Base-by-base conservation (phyloP, 2,113 vertebrate genomes). In the Amphilophus citrinellus region DNA sequence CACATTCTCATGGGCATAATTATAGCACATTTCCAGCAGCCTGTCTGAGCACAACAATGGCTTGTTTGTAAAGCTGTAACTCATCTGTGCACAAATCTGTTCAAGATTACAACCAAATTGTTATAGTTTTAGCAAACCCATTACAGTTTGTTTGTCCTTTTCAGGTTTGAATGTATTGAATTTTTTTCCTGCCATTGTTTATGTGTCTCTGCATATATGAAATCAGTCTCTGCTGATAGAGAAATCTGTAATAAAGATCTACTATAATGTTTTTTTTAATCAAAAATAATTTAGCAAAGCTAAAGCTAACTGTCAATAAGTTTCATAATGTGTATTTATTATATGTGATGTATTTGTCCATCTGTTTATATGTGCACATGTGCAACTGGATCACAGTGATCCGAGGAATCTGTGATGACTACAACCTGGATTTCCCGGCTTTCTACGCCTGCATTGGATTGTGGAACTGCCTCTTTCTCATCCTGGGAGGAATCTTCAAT, bases 361-460 rank as follows among this genome's bases (percentile, higher is more conserved):
- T 57, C 17, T 79, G n/a, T 83, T 68, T 77, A 44, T 83, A 24
- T 71, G 14, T 85, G 32, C 47, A 4, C 17, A 3, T n/a, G 20
- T 78, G 79, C 60, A 6, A 44, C 57, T 39, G 39, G n/a, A 47
- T 22, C 56, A 4, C 95, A 99, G 98, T 99, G 86, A 99, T 99
- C 89, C 95, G 94, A 76, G 97, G 96, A 50, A 98, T 99, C 94
- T 99, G 98, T 82, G 97, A 98, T 1, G 98, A 99, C 94, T 99
- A 99, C 91, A 90, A 97, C 27, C 93, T 99, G 93, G 96, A 99
- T 91, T 99, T 99, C 90, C 95, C 94, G 4, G 97, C 98, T 53
- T 99, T 99, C 95, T 99, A 99, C 7, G 98, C 98, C 6, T 99
- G 98, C 96, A 98, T 97, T 3, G 98, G 98, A 18, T 95, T 99